Evolutionary conservation across 2,113 vertebrate species (phyloP), one percentile per base, ranked within the genome.

Genomic region (Crocuta crocuta): DNA sequence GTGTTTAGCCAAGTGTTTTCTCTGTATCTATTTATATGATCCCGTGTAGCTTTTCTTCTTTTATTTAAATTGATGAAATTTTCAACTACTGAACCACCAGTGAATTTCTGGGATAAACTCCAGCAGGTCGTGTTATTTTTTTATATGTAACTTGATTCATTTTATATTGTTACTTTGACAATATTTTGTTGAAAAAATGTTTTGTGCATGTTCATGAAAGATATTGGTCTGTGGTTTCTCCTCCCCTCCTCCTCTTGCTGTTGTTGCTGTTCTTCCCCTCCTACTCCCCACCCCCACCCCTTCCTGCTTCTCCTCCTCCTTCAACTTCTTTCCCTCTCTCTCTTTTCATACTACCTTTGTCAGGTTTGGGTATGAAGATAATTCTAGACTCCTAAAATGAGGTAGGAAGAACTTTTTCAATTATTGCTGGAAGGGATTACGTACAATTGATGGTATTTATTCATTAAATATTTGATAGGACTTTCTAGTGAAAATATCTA

Each of bases 401-500:
- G 26, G 82, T 94, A 65, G 43, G 17, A 89, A 83, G 55, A 33
- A n/a, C 26, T 66, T 33, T 89, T n/a, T 73, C 26, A 82, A 39
- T 45, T 89, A 83, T n/a, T 89, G 53, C 79, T 95, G 45, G 15
- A 74, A 83, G 53, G 73, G 55, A 48, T 70, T 88, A 94, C 63
- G 12, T 82, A 61, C 23, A 81, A 82, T 63, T 89, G 39, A 33
- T 89, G 33, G 15, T 33, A 55, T 61, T 63, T 39, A 19, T 79
- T 94, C 92, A 94, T 45, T 87, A 87, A 76, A 61, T 70, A 9
- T 74, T 94, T 65, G 80, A 66, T 33, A 83, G 19, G 74, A 33
- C 66, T 90, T 43, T 53, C 24, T n/a, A 76, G 24, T 82, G 55
- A 87, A 94, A 88, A 48, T 23, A 76, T 43, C 55, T 76, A 43